These are phyloP conservation scores for Sylvia atricapilla DNA, from an alignment of 2,113 vertebrate species.

Conservation along the genomic window DNA sequence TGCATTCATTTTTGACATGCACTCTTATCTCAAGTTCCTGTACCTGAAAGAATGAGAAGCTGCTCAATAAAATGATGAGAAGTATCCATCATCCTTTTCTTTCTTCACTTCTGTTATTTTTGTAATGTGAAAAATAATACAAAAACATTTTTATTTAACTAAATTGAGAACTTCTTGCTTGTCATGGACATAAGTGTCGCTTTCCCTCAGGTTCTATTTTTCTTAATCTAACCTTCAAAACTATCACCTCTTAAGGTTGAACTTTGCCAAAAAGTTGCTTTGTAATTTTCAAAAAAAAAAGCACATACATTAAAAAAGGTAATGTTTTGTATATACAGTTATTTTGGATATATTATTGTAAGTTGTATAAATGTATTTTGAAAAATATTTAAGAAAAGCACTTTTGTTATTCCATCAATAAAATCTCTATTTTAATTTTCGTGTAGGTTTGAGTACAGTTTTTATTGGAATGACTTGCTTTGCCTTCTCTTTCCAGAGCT, in stretches of 20 bases:
- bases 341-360: conserved; percentile 98
- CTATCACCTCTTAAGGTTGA: conserved; percentile 77
- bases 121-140: conserved; percentile 75
- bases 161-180: conserved; percentile 67
- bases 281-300: conserved; percentile 78
- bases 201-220: conserved; percentile 82
- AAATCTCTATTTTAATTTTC: conserved; percentile 95
- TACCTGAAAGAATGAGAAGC: conserved; percentile 71
- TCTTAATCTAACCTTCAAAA: conserved; percentile 75
- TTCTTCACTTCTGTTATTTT: conserved; percentile 75
- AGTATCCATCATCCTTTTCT: neutral
- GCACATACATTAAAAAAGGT: conserved; percentile 82
- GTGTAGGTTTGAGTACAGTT: conserved; percentile 69
- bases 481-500: neutral
- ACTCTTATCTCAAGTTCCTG: conserved; percentile 58
- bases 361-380: conserved; percentile 95
- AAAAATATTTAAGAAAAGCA: conserved; percentile 91
- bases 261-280: conserved; percentile 82
- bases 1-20: conserved; percentile 78
- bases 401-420: conserved; percentile 98
- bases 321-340: conserved; percentile 89
- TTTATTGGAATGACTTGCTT: neutral
- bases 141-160: conserved; percentile 73
- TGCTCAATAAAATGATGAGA: conserved; percentile 52
- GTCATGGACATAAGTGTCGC: conserved; percentile 75